Percentiles rank a stretch among this genome's conserved stretches.
These are phyloP conservation scores for Podarcis siculus DNA, from an alignment of 2,797 vertebrate species.

Conservation along the genomic window DNA sequence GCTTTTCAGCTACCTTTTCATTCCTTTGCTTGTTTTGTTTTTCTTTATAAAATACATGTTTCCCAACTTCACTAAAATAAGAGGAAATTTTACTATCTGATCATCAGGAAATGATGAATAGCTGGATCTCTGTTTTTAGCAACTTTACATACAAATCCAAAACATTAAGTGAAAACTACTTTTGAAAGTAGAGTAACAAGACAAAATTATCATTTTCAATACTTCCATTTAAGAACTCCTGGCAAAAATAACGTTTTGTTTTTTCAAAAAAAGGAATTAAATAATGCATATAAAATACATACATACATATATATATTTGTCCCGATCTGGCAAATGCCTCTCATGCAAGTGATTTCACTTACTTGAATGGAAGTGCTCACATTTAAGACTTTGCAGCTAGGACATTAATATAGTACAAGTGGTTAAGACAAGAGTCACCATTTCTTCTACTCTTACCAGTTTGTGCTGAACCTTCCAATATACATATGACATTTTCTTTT, in stretches of 20 bases:
- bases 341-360: slow-evolving; percentile 44
- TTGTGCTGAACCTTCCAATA: background rate
- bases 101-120: slow-evolving; percentile 47
- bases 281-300: slow-evolving; percentile 66
- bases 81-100: slow-evolving; percentile 13
- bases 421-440: slow-evolving; percentile 41
- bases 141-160: slow-evolving; percentile 62
- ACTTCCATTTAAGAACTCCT: slow-evolving; percentile 64
- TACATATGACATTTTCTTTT: slow-evolving; percentile 10
- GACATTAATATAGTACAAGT: slow-evolving; percentile 10
- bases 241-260: slow-evolving; percentile 59
- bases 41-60: slow-evolving; percentile 8
- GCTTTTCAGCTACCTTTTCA: background rate
- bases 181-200: slow-evolving; percentile 52
- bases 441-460: background rate
- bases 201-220: slow-evolving; percentile 55
- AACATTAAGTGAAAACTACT: slow-evolving; percentile 49
- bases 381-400: background rate
- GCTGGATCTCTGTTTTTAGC: slow-evolving; percentile 51
- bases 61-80: background rate
- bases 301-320: slow-evolving; percentile 40
- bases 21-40: slow-evolving; percentile 6
- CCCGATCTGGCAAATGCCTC: background rate
- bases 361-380: background rate
- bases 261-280: slow-evolving; percentile 62